Base-by-base conservation (phyloP, 1,140 invertebrate species). In the Argopecten irradians region DNA sequence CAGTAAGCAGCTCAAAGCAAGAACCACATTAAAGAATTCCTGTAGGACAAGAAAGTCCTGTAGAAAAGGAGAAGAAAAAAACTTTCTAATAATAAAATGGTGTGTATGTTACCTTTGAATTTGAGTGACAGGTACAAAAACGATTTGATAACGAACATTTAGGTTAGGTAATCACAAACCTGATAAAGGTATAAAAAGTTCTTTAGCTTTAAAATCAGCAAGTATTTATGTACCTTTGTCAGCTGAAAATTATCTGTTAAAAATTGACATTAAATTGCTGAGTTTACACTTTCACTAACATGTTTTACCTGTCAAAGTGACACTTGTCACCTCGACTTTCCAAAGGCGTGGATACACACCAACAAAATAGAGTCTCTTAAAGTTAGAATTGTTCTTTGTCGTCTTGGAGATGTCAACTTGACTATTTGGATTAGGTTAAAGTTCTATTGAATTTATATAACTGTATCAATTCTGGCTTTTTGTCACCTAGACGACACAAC, bases 361-460 rank as follows among this genome's bases (percentile, higher is more conserved):
- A 5, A 71, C 55, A 28, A 19, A 71, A 28, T 71, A 28, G 28
- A 71, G 55, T 71, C 55, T 28, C 16, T 71, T 16, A 46, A 46
- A 16, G 19, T 46, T 19, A 46, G 43, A 19, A 46, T 46, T 46
- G 22, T 46, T 46, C 28, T 71, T 71, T 71, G 55, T 71, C 55
- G 28, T n/a, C 55, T 28, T 28, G 55, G 55, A 71, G 55, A 71
- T 71, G 55, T 71, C 55, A 71, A n/a, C 16, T 71, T 71, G 13
- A 28, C 55, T 1, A n/a, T 7, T 3, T 71, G 22, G 16, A 28
- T 71, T 0, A 3, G 16, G n/a, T 71, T 71, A 5, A 5, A 71
- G n/a, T 28, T 71, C 55, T 28, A 71, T 71, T 71, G 22, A 71
- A 71, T 71, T 71, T 71, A n/a, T 71, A 71, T 71, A 71, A 71